Evolutionary conservation across 2,113 vertebrate genomes (phyloP).

Genomic region (Trematomus loennbergii): DNA sequence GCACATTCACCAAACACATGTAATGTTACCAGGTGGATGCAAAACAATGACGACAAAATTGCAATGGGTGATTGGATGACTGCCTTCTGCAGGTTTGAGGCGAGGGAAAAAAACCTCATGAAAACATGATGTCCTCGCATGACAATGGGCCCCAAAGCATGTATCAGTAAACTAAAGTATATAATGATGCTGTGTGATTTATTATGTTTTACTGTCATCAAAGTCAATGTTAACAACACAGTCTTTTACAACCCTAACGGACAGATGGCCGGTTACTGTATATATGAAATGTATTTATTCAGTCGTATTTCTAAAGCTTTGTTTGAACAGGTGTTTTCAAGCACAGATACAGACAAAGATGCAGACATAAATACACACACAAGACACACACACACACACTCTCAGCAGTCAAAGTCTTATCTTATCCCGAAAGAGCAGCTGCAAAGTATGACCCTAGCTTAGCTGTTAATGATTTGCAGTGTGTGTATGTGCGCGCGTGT

Average conservation of each 20-base stretch:
- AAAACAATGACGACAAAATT: constrained; percentile 11
- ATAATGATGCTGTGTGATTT: constrained; percentile 62
- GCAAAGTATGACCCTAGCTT: constrained; percentile 76
- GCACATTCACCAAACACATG: background rate
- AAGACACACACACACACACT: constrained; percentile 38
- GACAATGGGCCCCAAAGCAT: constrained; percentile 5
- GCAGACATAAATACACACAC: constrained; percentile 58
- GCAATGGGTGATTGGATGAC: background rate
- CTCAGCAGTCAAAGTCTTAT: constrained; percentile 78
- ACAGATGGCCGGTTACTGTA: constrained; percentile 80
- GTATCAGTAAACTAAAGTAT: constrained; percentile 22
- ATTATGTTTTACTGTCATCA: constrained; percentile 67
- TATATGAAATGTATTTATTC: constrained; percentile 84
- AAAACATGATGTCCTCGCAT: background rate
- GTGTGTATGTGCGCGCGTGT: constrained; percentile 8
- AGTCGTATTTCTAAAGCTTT: constrained; percentile 78
- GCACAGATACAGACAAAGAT: constrained; percentile 68
- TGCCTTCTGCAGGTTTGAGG: background rate
- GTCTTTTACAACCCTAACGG: constrained; percentile 67
- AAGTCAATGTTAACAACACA: constrained; percentile 56
- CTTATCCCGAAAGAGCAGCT: constrained; percentile 86
- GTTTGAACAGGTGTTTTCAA: constrained; percentile 85
- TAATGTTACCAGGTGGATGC: background rate
- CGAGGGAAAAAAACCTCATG: background rate
- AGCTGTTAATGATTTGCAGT: constrained; percentile 83